These are phyloP conservation scores for Machimus rusticus DNA, from an alignment of 2,888 invertebrate species.

Conservation along the genomic window DNA sequence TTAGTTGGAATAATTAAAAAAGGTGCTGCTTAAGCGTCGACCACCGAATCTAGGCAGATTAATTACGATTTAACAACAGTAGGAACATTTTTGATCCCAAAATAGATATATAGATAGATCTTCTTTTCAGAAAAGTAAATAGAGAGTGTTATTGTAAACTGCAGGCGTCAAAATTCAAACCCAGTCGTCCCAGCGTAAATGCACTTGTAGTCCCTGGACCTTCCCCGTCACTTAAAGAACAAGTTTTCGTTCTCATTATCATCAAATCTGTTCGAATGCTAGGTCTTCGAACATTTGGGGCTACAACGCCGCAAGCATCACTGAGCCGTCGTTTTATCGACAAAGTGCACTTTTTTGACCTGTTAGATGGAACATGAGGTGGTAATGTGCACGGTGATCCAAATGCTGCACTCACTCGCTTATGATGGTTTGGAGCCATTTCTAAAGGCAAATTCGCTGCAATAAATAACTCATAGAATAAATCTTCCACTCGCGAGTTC, in stretches of 20 bases:
- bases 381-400: conserved; percentile 80
- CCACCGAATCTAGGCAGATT: too few species aligned
- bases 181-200: conserved; percentile 65
- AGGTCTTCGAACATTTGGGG: conserved; percentile 86
- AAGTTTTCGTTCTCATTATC: conserved; percentile 85
- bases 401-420: conserved; percentile 78
- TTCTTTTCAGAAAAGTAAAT: background rate
- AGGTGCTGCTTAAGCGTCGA: too few species aligned
- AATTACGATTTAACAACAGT: too few species aligned
- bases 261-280: conserved; percentile 88
- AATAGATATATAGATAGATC: background rate
- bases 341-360: conserved; percentile 77
- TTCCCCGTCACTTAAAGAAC: conserved; percentile 74
- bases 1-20: too few species aligned
- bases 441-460: conserved; percentile 84
- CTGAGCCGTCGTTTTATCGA: conserved; percentile 83
- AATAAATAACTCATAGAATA: conserved; percentile 84
- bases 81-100: too few species aligned
- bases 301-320: conserved; percentile 87
- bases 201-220: conserved; percentile 67
- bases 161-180: conserved; percentile 64
- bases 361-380: conserved; percentile 71
- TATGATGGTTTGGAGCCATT: conserved; percentile 89
- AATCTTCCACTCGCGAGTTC: conserved; percentile 81
- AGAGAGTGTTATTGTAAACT: conserved; percentile 63